These are phyloP conservation scores for Protonemura montana DNA, from an alignment of 2,888 invertebrate species.

Conservation along the genomic window DNA sequence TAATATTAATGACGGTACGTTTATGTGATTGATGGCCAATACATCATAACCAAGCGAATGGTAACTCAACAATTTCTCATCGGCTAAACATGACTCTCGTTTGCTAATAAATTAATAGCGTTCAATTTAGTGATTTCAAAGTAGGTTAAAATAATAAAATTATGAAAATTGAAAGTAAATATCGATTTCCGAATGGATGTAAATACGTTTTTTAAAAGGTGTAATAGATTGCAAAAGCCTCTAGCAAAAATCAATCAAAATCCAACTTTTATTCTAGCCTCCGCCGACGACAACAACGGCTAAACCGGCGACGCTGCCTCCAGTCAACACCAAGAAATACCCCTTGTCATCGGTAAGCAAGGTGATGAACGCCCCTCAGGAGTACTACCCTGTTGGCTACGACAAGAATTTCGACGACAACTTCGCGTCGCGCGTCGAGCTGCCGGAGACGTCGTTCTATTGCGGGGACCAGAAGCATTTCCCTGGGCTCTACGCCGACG, in stretches of 20 bases:
- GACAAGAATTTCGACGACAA: conserved; percentile 91
- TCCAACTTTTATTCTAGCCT: conserved; percentile 15
- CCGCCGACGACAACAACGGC: conserved; percentile 56
- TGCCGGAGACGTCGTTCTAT: conserved; percentile 83
- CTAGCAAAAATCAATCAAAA: too few relatives aligned
- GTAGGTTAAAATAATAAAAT: too few relatives aligned
- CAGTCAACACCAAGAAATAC: conserved; percentile 55
- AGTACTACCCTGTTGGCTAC: conserved; percentile 87
- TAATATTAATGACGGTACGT: not conserved
- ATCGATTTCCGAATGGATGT: too few relatives aligned
- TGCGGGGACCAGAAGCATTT: conserved; percentile 91
- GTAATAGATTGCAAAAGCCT: too few relatives aligned
- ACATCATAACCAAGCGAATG: not conserved
- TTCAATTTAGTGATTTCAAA: too few relatives aligned
- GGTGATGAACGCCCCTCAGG: conserved; percentile 90
- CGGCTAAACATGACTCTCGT: too few relatives aligned
- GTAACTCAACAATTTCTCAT: too few relatives aligned
- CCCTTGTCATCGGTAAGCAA: conserved; percentile 59
- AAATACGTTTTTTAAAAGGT: too few relatives aligned
- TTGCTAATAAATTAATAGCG: too few relatives aligned
- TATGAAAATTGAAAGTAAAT: too few relatives aligned
- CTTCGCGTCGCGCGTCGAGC: conserved; percentile 82
- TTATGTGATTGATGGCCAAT: not conserved
- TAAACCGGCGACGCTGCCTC: conserved; percentile 56
- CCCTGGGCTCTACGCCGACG: conserved; percentile 87